Base-by-base conservation (phyloP, 2,888 invertebrate species). In the Anoncus sp. region DNA sequence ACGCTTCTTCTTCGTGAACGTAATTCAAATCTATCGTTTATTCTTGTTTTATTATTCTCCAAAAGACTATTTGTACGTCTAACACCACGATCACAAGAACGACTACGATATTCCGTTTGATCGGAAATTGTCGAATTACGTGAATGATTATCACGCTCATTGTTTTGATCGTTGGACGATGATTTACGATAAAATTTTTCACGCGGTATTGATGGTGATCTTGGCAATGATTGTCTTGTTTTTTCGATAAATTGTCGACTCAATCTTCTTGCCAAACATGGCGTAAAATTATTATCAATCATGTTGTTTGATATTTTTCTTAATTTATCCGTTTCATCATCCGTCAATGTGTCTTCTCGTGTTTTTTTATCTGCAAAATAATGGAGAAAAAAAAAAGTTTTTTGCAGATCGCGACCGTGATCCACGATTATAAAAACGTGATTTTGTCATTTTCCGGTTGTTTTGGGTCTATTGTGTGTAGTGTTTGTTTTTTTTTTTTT, bases 181-280 rank as follows among this genome's bases (percentile, higher is more conserved):
- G 85, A 85, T 22, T 82, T 71, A 55, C n/a, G n/a, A n/a, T 83
- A 82, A 5, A 83, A 73, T 9, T 77, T 84, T n/a, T 89, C 90
- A 6, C 87, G 86, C 1, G 88, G 82, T 55, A 86, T 80, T 6
- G 89, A 89, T 0, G 87, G 87, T 7, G 90, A 89, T 16, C 88
- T 79, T 4, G 89, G 87, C 60, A 89, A 72, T 1, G 88, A 83
- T 51, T 87, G 88, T n/a, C 89, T 82, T 14, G 88, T 89, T 71
- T 88, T 87, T 77, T 90, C 90, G 82, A 89, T 87, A 77, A 90
- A 88, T 51, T 89, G 90, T 12, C 89, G 86, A 75, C 89, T 90
- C 79, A 91, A 78, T 10, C 91, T 83, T 14, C 89, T 85, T 43
- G 91, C 88, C 75, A 91, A 77, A 75, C 89, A 87, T 22, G 91